These are phyloP conservation scores for Conus ventricosus DNA, from an alignment of 1,140 invertebrate species.

Conservation along the genomic window DNA sequence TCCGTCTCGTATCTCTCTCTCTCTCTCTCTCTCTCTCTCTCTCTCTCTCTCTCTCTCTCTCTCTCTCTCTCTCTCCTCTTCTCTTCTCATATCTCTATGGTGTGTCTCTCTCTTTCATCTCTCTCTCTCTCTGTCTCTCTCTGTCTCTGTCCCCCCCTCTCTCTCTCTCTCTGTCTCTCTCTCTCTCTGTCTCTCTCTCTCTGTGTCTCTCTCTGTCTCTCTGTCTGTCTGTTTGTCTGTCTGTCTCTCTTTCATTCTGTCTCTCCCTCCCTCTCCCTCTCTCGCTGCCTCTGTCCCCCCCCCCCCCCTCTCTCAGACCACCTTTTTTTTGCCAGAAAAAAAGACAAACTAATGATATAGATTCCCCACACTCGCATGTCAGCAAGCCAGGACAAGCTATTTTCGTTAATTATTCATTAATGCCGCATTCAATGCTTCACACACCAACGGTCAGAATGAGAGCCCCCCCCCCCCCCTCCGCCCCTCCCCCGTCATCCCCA, in stretches of 20 bases:
- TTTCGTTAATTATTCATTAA: no score
- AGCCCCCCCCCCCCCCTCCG: no score
- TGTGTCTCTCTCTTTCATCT: no score
- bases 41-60: slow-evolving; percentile 30
- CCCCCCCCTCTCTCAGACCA: slow-evolving; percentile 11
- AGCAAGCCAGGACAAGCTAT: no score
- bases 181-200: not conserved
- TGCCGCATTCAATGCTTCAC: no score
- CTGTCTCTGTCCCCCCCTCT: not conserved
- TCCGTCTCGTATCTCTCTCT: slow-evolving; percentile 26
- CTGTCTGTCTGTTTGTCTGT: slow-evolving; percentile 19
- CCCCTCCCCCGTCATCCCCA: no score
- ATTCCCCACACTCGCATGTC: no score
- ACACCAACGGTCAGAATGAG: no score
- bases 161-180: slow-evolving; percentile 10
- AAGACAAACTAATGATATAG: no score
- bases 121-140: no score
- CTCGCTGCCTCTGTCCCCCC: not conserved
- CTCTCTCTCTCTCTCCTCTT: not conserved
- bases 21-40: not conserved
- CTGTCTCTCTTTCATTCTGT: not conserved
- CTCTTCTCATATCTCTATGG: no score
- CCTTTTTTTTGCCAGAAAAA: no score
- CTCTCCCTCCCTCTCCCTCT: slow-evolving; percentile 32
- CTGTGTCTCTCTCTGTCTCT: not conserved